Evolutionary conservation across 23 tunicate genomes (phyloP).

Genomic region (Styela clava): DNA sequence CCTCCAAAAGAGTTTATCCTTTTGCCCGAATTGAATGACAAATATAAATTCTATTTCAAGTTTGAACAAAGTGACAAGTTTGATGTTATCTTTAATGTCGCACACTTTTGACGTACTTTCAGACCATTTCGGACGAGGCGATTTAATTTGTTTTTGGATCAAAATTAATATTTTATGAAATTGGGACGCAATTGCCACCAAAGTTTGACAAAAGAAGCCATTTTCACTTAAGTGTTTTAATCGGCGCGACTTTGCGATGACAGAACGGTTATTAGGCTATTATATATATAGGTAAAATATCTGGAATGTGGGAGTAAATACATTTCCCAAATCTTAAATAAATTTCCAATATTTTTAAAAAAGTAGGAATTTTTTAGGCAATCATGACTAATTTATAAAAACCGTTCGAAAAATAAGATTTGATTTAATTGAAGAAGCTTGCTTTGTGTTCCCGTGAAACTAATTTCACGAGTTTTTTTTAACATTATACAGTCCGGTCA

Average conservation of each 20-base stretch:
- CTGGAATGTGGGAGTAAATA: no score
- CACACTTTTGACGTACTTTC: neutral
- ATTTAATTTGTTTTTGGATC: neutral
- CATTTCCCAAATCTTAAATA: no score
- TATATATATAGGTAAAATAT: no score
- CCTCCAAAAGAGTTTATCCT: no score
- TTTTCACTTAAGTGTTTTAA: neutral
- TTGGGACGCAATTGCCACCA: neutral
- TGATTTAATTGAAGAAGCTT: no score
- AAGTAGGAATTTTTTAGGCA: no score
- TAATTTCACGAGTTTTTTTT: neutral
- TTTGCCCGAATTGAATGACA: neutral
- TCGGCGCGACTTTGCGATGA: neutral
- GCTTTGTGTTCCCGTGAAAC: no score
- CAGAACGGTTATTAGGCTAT: neutral
- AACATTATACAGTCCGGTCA: neutral
- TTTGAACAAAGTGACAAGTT: neutral
- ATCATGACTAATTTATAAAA: no score
- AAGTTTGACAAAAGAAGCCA: neutral
- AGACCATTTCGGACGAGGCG: neutral
- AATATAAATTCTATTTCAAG: neutral
- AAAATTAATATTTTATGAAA: neutral
- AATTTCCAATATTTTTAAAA: no score
- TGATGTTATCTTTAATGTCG: neutral
- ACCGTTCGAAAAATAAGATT: no score